phyloP scores from a whole-genome alignment of 2,113 vertebrate species.

The Meleagris gallopavo region DNA sequence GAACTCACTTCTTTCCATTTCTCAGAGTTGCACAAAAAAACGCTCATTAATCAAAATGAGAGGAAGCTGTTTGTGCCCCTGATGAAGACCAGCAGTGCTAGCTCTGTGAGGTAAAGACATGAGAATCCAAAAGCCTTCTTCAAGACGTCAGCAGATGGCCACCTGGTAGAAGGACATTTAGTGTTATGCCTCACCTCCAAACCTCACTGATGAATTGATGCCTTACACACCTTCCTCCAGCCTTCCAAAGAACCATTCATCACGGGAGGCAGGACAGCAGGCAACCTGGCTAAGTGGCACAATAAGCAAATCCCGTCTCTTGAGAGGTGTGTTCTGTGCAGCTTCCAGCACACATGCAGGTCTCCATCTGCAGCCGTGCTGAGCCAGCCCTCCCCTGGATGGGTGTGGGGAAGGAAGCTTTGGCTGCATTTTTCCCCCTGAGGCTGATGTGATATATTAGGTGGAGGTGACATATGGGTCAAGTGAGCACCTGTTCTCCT shows the following conservation, averaged over 20 bases:
- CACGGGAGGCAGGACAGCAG: neutral
- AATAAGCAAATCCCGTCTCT: neutral
- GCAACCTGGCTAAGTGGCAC: neutral
- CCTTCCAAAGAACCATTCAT: neutral
- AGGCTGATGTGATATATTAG: slow-evolving; percentile 76
- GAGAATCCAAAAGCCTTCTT: neutral
- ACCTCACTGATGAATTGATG: neutral
- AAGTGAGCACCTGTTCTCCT: slow-evolving; percentile 78
- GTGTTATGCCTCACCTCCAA: neutral
- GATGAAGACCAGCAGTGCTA: neutral
- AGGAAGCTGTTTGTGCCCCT: neutral
- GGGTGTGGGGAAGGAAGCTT: neutral
- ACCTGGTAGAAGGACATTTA: neutral
- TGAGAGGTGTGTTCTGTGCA: rapidly evolving
- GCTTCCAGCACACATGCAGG: neutral
- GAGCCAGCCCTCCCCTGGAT: slow-evolving; percentile 34
- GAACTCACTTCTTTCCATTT: neutral
- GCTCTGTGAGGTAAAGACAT: rapidly evolving
- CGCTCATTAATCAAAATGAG: neutral
- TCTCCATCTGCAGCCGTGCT: slow-evolving; percentile 43
- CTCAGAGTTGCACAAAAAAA: neutral
- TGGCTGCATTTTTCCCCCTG: slow-evolving; percentile 40
- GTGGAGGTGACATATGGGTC: slow-evolving; percentile 71
- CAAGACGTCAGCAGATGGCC: neutral
- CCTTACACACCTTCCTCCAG: rapidly evolving